Evolutionary conservation across 2,113 vertebrate genomes (phyloP).

Genomic region (Corythaeola cristata): DNA sequence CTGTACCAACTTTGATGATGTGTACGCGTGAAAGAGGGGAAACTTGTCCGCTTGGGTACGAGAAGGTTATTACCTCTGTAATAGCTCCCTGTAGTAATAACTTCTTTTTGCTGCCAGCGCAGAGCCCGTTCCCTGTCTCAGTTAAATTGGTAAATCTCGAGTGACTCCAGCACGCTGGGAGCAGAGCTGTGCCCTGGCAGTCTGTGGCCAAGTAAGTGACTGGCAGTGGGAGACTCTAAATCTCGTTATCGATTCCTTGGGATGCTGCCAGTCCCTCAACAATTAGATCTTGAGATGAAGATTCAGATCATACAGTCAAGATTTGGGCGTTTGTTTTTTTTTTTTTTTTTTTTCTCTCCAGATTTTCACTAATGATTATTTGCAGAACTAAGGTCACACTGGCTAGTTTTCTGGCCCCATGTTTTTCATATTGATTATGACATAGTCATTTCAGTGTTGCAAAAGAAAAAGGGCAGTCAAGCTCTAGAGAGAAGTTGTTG

Average conservation of each 20-base stretch:
- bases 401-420: background rate
- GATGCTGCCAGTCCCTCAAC: slow-evolving; percentile 50
- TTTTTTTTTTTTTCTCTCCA: background rate
- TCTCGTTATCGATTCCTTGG: slow-evolving; percentile 58
- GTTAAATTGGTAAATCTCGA: background rate
- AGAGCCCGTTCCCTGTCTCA: background rate
- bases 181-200: background rate
- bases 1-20: background rate
- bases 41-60: background rate
- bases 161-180: background rate
- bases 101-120: background rate
- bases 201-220: background rate
- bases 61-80: background rate
- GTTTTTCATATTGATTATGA: slow-evolving; percentile 47
- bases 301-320: slow-evolving; percentile 56
- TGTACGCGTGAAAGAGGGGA: background rate
- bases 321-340: background rate
- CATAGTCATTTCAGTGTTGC: slow-evolving; percentile 29
- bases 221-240: slow-evolving; percentile 37
- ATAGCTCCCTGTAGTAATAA: background rate
- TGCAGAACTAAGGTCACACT: slow-evolving; percentile 48
- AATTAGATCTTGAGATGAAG: slow-evolving; percentile 62
- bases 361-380: slow-evolving; percentile 50
- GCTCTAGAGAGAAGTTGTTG: background rate
- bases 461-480: slow-evolving; percentile 17